Percentiles rank a stretch among this genome's conserved stretches.
phyloP scores from a whole-genome alignment of 2,888 invertebrate genomes.

The Eristalinus sepulchralis region DNA sequence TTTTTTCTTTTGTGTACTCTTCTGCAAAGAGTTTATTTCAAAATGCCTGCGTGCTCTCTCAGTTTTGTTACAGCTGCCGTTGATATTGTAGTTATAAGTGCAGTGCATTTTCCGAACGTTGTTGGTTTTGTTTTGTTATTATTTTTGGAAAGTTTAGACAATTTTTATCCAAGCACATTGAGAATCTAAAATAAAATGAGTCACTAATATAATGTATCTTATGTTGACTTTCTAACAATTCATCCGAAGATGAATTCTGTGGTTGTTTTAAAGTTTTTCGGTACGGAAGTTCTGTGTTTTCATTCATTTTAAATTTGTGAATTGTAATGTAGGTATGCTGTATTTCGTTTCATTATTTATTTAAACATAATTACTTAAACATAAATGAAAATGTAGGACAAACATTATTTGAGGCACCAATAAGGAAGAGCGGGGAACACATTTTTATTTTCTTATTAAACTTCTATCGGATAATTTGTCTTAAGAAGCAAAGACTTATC shows the following conservation, averaged over 20 bases:
- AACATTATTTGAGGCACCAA: neutral
- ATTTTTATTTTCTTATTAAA: too few species aligned
- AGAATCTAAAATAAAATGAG: constrained; percentile 23
- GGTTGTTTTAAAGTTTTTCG: constrained; percentile 8
- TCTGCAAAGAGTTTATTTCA: neutral
- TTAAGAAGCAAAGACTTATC: neutral
- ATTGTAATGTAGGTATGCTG: constrained; percentile 7
- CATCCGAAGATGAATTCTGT: neutral
- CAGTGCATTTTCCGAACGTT: constrained; percentile 34
- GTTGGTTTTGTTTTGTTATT: constrained; percentile 67
- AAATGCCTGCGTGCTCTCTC: constrained; percentile 36
- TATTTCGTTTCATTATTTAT: neutral
- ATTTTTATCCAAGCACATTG: constrained; percentile 13
- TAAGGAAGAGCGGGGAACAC: neutral
- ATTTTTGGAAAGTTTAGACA: constrained; percentile 40
- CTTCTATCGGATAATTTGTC: neutral
- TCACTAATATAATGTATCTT: neutral
- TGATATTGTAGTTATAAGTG: constrained; percentile 25
- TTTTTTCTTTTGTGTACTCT: neutral
- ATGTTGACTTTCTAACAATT: neutral
- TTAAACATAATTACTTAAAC: neutral
- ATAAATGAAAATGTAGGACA: neutral
- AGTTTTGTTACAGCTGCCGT: constrained; percentile 62
- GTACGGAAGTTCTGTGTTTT: constrained; percentile 39
- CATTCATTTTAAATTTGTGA: constrained; percentile 31